Percentiles rank a stretch among this genome's conserved stretches.
phyloP scores from a whole-genome alignment of 2,888 invertebrate genomes.

The Osedax fenrisi region DNA sequence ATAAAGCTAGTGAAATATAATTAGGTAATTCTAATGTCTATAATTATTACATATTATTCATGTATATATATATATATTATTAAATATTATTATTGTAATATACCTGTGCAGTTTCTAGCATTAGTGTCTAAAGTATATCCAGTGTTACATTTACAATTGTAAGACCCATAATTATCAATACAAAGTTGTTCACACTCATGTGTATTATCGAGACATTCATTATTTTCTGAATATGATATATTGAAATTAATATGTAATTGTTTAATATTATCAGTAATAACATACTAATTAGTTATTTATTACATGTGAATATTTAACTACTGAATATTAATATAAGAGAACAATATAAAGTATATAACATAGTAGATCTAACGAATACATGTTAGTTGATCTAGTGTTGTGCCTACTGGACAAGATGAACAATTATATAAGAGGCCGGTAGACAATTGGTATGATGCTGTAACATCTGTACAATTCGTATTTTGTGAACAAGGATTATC shows the following conservation, averaged over 20 bases:
- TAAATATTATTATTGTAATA: not conserved
- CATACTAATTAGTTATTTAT: not conserved
- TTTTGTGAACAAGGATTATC: constrained; percentile 31
- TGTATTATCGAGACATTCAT: not conserved
- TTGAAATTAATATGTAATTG: not conserved
- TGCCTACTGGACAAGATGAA: constrained; percentile 22
- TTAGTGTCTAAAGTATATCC: not conserved
- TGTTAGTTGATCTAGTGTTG: constrained; percentile 21
- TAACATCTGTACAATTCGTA: constrained; percentile 34
- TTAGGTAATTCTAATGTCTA: not conserved
- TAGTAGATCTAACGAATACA: constrained; percentile 11
- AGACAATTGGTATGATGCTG: constrained; percentile 13
- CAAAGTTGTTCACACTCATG: constrained; percentile 5
- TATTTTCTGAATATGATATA: not conserved
- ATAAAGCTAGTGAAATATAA: not conserved
- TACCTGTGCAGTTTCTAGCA: constrained; percentile 11
- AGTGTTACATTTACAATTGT: not conserved
- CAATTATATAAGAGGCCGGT: constrained; percentile 19
- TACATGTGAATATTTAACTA: not conserved
- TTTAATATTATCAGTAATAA: not conserved
- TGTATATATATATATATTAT: not conserved
- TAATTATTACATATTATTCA: not conserved
- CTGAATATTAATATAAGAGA: too few relatives aligned
- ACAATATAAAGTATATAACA: not conserved
- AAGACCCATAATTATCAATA: not conserved